phyloP scores from a whole-genome alignment of 2,113 vertebrate genomes.

The Acinonyx jubatus region DNA sequence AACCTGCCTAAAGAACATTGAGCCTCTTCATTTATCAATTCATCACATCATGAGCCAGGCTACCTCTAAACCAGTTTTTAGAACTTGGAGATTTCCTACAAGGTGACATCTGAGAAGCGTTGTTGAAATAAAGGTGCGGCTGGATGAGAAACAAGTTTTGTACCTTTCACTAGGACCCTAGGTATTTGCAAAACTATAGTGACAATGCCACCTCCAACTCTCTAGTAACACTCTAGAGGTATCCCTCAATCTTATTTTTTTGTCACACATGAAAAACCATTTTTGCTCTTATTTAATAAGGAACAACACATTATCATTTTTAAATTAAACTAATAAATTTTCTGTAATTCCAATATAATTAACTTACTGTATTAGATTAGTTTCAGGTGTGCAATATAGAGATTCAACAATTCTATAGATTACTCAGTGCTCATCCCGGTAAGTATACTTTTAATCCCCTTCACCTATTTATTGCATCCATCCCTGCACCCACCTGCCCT shows the following conservation, averaged over 20 bases:
- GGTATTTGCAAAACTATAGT: neutral
- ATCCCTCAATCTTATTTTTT: neutral
- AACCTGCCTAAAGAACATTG: neutral
- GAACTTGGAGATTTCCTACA: neutral
- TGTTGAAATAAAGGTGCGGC: neutral
- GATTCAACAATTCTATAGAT: neutral
- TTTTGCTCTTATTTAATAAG: slow-evolving; percentile 27
- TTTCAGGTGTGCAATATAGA: neutral
- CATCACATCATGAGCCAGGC: neutral
- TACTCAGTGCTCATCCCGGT: neutral
- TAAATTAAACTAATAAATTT: neutral
- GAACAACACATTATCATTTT: neutral
- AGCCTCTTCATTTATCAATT: neutral
- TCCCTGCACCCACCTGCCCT: neutral
- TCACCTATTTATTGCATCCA: neutral
- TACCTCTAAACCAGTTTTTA: neutral
- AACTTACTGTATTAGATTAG: neutral
- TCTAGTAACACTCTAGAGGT: neutral
- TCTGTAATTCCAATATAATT: neutral
- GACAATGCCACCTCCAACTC: neutral
- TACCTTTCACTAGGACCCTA: neutral
- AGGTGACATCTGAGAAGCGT: neutral
- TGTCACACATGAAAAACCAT: neutral
- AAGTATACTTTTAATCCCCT: neutral
- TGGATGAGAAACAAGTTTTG: neutral